Base-by-base conservation (phyloP, 53 echinoderm and acorn worm species). In the Luidia sarsii region DNA sequence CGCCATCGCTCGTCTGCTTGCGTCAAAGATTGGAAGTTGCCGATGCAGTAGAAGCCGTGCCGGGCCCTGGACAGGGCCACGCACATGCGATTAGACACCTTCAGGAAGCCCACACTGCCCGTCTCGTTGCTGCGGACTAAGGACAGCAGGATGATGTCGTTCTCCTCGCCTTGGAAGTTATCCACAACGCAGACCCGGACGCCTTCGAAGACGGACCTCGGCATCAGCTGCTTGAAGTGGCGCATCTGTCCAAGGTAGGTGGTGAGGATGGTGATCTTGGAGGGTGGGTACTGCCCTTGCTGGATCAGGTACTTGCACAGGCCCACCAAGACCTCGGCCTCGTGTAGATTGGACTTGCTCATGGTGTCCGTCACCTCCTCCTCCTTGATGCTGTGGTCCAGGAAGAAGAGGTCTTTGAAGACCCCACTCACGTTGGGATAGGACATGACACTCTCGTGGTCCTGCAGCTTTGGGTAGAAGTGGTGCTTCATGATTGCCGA, bases 81-180 rank as follows among this genome's bases (percentile, higher is more conserved):
- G 39, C 86, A 89, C 52, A 96, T 74, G 11, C 91, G 83, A 45
- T 89, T 89, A 1, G 86, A 80, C 39, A 73, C 82, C 65, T 79
- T 82, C 50, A 96, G 65, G 36, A 90, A 90, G 2, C 93, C 90
- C 31, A 86, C 86, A n/a, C 53, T 85, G 39, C 91, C 82, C 48
- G 64, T 64, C 19, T 59, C 56, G 41, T 93, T 86, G 49, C 93
- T 93, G 33, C 89, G 87, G 67, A 93, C 93, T 10, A 93, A 43
- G 0, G 97, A 85, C 32, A 93, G 53, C 14, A 96, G 56, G 50
- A 96, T 88, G 21, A 96, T 89, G 66, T 96, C 93, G 70, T 86
- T 93, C 24, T 96, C 92, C 67, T 92, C 97, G 31, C 93, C 93
- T 80, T 85, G 91, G 56, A 70, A 93, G 30, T 83, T 77, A 50